Evolutionary conservation across 2,113 vertebrate species (phyloP).

Genomic region (Mustela lutreola): DNA sequence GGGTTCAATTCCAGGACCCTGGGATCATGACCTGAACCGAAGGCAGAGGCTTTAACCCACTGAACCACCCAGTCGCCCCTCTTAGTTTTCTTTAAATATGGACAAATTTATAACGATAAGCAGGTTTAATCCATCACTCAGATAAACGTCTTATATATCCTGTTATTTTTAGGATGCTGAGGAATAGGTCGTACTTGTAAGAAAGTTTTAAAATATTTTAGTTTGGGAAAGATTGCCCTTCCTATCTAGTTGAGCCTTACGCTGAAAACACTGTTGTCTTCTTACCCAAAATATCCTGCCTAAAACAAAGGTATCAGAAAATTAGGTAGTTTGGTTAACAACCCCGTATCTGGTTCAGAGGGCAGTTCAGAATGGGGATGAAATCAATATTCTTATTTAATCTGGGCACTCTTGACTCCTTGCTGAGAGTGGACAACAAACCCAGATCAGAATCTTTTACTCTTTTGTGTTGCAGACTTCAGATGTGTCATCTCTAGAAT

Average conservation of each 20-base stretch:
- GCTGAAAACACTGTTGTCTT: neutral
- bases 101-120: neutral
- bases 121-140: neutral
- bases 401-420: neutral
- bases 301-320: neutral
- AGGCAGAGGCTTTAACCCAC: too few relatives aligned
- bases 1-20: too few relatives aligned
- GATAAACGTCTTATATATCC: neutral
- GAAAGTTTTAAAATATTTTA: constrained; percentile 32
- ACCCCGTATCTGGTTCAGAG: neutral
- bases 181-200: neutral
- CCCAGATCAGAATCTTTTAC: neutral
- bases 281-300: neutral
- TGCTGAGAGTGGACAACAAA: neutral
- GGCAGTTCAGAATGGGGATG: neutral
- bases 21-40: too few relatives aligned
- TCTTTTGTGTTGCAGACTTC: neutral
- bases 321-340: neutral
- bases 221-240: neutral
- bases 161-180: neutral
- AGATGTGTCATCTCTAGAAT: neutral
- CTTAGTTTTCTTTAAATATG: neutral
- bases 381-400: neutral
- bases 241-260: neutral
- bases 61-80: too few relatives aligned